phyloP scores from a whole-genome alignment of 2,113 vertebrate genomes.

The Echinops telfairi region DNA sequence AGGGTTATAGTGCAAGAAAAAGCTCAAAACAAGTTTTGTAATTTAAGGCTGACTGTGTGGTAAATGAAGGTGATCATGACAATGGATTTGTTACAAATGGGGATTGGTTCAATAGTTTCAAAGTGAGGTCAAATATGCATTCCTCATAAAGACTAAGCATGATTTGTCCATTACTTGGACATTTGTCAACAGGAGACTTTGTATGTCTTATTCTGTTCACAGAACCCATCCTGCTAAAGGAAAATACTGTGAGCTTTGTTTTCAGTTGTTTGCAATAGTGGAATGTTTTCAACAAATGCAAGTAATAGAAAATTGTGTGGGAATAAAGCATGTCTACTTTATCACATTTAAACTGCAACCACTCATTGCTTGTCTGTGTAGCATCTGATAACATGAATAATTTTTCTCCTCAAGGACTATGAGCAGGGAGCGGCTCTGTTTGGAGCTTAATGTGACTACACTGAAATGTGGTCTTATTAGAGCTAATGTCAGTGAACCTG shows the following conservation, averaged over 20 bases:
- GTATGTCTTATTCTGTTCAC: neutral
- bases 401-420: neutral
- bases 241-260: neutral
- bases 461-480: constrained; percentile 45
- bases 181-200: too few species aligned
- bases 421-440: neutral
- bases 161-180: too few species aligned
- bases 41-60: too few species aligned
- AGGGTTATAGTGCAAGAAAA: too few species aligned
- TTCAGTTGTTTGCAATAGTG: constrained; percentile 9
- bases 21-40: too few species aligned
- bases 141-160: too few species aligned
- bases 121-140: too few species aligned
- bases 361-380: neutral
- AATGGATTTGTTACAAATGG: too few species aligned
- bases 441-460: neutral
- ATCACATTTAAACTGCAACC: neutral
- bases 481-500: constrained; percentile 35
- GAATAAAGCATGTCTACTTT: neutral
- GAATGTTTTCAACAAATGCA: constrained; percentile 15
- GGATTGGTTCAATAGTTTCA: too few species aligned
- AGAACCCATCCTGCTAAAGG: neutral
- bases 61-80: too few species aligned
- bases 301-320: constrained; percentile 1
- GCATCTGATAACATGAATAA: constrained; percentile 10